Percentiles rank a stretch among this genome's conserved stretches.
Conservation (phyloP, 2,888 invertebrate genomes). For the Drosophila engyochracea region DNA sequence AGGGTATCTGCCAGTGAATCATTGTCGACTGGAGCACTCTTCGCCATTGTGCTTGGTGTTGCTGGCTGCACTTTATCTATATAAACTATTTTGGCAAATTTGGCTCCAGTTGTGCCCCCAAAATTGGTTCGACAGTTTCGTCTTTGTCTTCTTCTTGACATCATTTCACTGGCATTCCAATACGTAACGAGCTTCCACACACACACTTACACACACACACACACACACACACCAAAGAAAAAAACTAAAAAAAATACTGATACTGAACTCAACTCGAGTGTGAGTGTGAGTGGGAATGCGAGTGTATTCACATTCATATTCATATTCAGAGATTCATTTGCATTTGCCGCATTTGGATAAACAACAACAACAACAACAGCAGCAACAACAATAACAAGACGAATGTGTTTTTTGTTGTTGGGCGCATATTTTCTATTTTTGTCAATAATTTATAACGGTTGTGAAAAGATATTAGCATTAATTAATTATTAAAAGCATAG, state of each 20-base stretch:
- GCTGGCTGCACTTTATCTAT: neutral
- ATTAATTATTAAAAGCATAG: constrained; percentile 81
- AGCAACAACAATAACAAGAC: constrained; percentile 10
- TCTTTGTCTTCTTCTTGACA: constrained; percentile 36
- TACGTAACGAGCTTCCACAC: constrained; percentile 48
- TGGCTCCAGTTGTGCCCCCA: neutral
- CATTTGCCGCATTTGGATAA: constrained; percentile 49
- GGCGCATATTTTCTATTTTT: constrained; percentile 72
- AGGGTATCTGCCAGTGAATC: neutral
- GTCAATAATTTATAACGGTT: constrained; percentile 81
- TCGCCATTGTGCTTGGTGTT: neutral
- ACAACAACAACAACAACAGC: constrained; percentile 2
- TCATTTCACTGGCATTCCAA: constrained; percentile 70
- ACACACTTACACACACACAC: neutral
- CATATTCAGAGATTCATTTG: constrained; percentile 52
- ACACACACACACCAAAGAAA: neutral
- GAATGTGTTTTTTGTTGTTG: constrained; percentile 9
- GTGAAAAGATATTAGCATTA: constrained; percentile 83
- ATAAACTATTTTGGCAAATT: neutral
- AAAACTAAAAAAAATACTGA: neutral
- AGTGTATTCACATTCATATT: constrained; percentile 31
- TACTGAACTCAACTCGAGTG: neutral
- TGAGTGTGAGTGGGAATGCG: neutral
- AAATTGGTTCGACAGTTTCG: neutral
- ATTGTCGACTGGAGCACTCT: neutral